Evolutionary conservation across 2,797 vertebrate genomes (phyloP), one percentile per base, ranked within the genome.

Genomic region (Syngnathus rostellatus): DNA sequence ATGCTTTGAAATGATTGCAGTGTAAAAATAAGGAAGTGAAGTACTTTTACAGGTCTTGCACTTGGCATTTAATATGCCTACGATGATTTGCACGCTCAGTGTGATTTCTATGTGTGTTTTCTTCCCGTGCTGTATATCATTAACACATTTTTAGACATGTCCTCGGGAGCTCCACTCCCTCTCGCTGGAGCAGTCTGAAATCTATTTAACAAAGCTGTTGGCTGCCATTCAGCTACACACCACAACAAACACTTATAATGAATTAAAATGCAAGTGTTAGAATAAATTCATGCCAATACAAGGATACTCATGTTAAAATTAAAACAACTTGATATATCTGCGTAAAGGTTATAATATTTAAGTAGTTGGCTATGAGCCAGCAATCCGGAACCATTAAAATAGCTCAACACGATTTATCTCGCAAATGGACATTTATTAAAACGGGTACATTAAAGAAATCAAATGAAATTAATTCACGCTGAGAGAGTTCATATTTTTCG

Each of bases 61-160:
- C n/a, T 41, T 62, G 60, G 60, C 40, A 62, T 62, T 62, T 62
- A 62, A 63, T 63, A 19, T 46, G 41, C 14, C 16, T 41, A 6
- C 23, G 31, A 62, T 14, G 41, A 19, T 63, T 43, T 31, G 43
- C 41, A 63, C 17, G 61, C 37, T 40, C 38, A 23, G 21, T 12
- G 7, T 68, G 63, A 23, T 69, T 66, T 77, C 72, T 50, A 4
- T 70, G 66, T 55, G 71, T 58, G 63, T 57, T 69, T 77, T 64
- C 70, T 64, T 80, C 64, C 64, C 64, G 66, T 67, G 62, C 54
- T 51, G 58, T 65, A 72, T 72, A 69, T 67, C 65, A 77, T 84
- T 73, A 77, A 70, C 69, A 74, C n/a, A 76, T 81, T 77, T 80
- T 16, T 9, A 67, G 67, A 67, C 50, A 41, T 66, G 37, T 79